Conservation (phyloP, 2,888 invertebrate species). For the Caprella mutica region DNA sequence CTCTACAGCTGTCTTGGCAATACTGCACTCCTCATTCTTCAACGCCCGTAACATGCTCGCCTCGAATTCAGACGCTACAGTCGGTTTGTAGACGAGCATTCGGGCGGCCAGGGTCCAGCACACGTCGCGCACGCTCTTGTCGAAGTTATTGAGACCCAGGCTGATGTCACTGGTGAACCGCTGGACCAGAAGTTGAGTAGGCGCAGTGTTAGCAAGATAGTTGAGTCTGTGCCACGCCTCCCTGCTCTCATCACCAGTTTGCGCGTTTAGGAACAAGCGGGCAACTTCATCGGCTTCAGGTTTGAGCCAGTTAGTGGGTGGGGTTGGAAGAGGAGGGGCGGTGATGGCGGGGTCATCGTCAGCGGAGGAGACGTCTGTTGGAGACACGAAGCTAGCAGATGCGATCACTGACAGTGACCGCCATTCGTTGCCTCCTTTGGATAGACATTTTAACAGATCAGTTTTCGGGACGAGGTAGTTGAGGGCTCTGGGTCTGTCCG, state of each 20-base stretch:
- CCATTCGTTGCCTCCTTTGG: conserved; percentile 24
- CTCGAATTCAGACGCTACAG: conserved; percentile 51
- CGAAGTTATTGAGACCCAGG: conserved; percentile 50
- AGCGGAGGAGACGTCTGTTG: conserved; percentile 19
- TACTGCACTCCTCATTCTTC: conserved; percentile 63
- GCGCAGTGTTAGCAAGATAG: conserved; percentile 19
- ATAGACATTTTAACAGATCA: conserved; percentile 18
- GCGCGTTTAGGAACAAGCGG: background rate
- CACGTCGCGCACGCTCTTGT: conserved; percentile 53
- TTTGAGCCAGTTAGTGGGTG: background rate
- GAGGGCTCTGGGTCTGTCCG: conserved; percentile 23
- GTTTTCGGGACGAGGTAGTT: conserved; percentile 24
- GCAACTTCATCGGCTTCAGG: background rate
- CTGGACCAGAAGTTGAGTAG: conserved; percentile 21
- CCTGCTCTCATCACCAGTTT: conserved; percentile 24
- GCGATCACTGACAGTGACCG: conserved; percentile 24
- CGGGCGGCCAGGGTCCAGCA: conserved; percentile 62
- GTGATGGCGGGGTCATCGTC: conserved; percentile 6
- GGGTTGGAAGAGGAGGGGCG: background rate
- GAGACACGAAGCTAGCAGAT: conserved; percentile 22
- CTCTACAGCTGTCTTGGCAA: conserved; percentile 65
- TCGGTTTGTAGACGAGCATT: conserved; percentile 57
- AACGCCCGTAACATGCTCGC: conserved; percentile 69
- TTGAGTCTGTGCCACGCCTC: conserved; percentile 21
- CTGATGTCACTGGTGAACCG: conserved; percentile 44